phyloP scores from a whole-genome alignment of 2,888 invertebrate genomes.

The Oasisia sp. region DNA sequence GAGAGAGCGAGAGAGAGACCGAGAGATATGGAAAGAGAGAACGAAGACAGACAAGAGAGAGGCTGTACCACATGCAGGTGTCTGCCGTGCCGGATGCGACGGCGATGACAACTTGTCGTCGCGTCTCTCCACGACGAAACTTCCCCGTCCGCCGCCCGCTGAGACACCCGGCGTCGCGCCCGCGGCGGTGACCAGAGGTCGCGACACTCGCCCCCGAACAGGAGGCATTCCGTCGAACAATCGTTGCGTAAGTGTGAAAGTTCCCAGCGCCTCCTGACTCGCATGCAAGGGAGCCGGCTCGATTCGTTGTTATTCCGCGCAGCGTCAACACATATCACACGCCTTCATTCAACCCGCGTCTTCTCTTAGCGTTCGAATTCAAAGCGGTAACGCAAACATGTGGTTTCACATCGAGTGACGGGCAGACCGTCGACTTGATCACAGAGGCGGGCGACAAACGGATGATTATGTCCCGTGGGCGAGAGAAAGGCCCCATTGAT shows the following conservation, averaged over 20 bases:
- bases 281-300: background rate
- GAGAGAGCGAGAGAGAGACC: too few relatives aligned
- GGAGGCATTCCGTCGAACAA: background rate
- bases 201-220: background rate
- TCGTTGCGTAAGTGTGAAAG: background rate
- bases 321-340: conserved; percentile 3
- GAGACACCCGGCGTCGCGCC: background rate
- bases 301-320: background rate
- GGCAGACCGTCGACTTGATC: background rate
- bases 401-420: background rate
- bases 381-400: conserved; percentile 6
- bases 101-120: background rate
- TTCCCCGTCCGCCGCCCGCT: background rate
- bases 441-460: background rate
- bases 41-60: background rate
- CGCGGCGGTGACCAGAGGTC: background rate
- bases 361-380: background rate
- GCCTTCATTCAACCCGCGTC: conserved; percentile 2
- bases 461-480: background rate
- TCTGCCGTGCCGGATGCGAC: background rate
- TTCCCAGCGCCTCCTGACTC: background rate
- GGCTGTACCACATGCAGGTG: background rate
- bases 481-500: background rate
- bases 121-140: background rate
- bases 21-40: background rate